Conservation (phyloP, 2,888 invertebrate genomes). For the Lasioglossum morio region DNA sequence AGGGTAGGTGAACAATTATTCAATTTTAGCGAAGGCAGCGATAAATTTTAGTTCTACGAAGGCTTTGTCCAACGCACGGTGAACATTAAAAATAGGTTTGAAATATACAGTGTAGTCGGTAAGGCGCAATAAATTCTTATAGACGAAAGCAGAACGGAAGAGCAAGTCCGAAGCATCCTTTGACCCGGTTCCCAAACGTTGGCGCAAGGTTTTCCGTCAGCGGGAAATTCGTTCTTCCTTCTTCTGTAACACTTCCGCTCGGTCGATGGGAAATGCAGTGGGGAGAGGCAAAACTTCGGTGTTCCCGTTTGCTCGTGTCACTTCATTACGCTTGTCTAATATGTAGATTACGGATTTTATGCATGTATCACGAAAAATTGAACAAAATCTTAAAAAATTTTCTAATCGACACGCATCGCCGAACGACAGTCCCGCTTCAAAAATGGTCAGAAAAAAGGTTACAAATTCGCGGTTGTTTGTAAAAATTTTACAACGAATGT, state of each 20-base stretch:
- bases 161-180: slow-evolving; percentile 28
- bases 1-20: background rate
- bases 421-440: background rate
- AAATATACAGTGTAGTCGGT: background rate
- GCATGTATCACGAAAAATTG: background rate
- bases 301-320: background rate
- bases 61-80: background rate
- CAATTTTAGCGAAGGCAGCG: background rate
- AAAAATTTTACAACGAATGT: background rate
- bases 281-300: background rate
- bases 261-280: background rate
- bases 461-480: background rate
- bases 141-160: background rate
- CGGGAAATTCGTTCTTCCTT: slow-evolving; percentile 41
- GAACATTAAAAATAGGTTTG: background rate
- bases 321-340: background rate
- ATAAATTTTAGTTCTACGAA: background rate
- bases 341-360: background rate
- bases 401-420: background rate
- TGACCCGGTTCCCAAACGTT: slow-evolving; percentile 62
- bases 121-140: slow-evolving; percentile 34
- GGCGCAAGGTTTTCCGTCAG: slow-evolving; percentile 46
- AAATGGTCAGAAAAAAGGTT: background rate
- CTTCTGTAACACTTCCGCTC: slow-evolving; percentile 26
- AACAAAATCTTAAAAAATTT: background rate